These are phyloP conservation scores for Pipra filicauda DNA, from an alignment of 2,113 vertebrate genomes.

Conservation along the genomic window DNA sequence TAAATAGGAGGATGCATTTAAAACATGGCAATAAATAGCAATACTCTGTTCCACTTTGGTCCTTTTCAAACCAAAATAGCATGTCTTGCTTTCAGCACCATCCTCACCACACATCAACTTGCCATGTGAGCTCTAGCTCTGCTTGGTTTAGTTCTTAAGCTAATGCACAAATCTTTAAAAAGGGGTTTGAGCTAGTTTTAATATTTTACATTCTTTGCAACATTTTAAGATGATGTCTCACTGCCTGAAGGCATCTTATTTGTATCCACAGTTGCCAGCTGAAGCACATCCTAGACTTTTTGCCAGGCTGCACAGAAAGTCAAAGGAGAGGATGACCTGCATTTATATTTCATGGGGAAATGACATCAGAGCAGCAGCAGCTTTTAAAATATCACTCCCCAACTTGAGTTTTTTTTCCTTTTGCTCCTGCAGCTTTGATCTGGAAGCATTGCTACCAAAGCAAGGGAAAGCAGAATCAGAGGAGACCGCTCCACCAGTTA, in stretches of 20 bases:
- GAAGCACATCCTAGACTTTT: not conserved
- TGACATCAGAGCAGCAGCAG: not conserved
- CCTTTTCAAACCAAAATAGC: not conserved
- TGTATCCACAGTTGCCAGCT: not conserved
- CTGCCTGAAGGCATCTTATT: not conserved
- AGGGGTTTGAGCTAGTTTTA: not conserved
- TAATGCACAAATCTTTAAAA: not conserved
- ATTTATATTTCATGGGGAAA: slow-evolving; percentile 38
- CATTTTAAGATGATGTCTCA: not conserved
- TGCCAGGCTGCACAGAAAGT: not conserved
- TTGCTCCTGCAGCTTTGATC: slow-evolving; percentile 65
- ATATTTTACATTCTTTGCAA: not conserved
- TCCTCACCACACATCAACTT: not conserved
- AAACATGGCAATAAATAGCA: not conserved
- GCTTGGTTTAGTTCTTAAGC: not conserved
- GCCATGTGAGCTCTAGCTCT: not conserved
- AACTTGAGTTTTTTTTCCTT: not conserved
- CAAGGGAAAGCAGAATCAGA: slow-evolving; percentile 75
- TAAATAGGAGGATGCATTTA: not conserved
- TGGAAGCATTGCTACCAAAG: slow-evolving; percentile 68
- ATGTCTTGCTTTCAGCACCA: not conserved
- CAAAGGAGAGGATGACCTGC: not conserved
- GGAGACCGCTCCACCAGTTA: slow-evolving; percentile 69
- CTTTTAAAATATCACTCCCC: slow-evolving; percentile 1
- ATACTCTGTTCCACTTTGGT: not conserved